A percentile compares a stretch with the other conserved stretches of the same genome.
These are phyloP conservation scores for Struthio camelus DNA, from an alignment of 2,113 vertebrate species.

Conservation along the genomic window DNA sequence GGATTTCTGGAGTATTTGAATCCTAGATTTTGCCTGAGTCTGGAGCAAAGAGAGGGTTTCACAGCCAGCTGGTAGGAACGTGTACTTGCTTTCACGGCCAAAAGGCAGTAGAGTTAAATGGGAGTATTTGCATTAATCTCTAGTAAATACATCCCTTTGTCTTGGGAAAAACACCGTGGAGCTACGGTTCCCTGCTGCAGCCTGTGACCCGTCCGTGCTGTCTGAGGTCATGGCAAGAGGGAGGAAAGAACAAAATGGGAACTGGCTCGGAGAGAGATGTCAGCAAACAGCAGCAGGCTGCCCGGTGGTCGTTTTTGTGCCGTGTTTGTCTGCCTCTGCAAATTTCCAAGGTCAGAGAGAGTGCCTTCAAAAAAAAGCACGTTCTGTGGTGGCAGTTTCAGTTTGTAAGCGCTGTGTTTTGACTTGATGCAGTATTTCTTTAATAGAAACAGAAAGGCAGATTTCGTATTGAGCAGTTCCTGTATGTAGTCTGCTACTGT, in stretches of 20 bases:
- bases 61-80: neutral
- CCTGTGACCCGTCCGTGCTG: neutral
- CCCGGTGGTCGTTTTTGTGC: neutral
- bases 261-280: neutral
- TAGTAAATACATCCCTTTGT: neutral
- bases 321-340: conserved; percentile 12
- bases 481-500: neutral
- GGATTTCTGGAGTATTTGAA: neutral
- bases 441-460: neutral
- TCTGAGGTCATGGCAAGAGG: neutral
- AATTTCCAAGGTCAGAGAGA: conserved; percentile 31
- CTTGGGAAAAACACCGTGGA: neutral
- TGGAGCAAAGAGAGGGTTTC: neutral
- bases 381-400: neutral
- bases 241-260: neutral
- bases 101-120: neutral
- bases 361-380: neutral
- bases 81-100: neutral
- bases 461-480: neutral
- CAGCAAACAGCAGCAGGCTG: conserved; percentile 9
- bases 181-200: neutral
- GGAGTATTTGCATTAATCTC: neutral
- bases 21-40: neutral
- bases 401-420: neutral
- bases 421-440: neutral